Conservation (phyloP, 2,888 invertebrate species). For the Acanthococcus lagerstroemiae region DNA sequence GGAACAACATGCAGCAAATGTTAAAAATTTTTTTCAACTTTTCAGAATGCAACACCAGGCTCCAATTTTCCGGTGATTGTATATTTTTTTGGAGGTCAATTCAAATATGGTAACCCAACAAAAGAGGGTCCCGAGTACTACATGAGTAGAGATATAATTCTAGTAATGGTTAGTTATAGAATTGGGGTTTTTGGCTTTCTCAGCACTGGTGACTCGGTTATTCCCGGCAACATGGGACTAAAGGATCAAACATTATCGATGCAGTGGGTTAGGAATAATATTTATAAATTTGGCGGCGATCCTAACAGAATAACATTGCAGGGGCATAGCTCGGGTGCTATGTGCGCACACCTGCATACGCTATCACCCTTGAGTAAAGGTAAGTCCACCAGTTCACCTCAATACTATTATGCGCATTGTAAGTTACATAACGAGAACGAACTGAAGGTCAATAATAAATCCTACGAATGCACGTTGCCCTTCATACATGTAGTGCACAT, state of each 20-base stretch:
- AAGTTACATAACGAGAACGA: no score
- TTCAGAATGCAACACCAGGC: constrained; percentile 2
- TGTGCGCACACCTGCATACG: constrained; percentile 30
- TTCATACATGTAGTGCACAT: no score
- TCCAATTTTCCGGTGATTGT: constrained; percentile 43
- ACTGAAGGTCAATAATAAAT: no score
- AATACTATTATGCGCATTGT: no score
- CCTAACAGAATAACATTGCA: constrained; percentile 25
- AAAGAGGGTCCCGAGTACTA: constrained; percentile 33
- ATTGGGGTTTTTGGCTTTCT: constrained; percentile 33
- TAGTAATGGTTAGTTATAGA: constrained; percentile 35
- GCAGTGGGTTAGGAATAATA: constrained; percentile 26
- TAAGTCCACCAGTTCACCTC: no score
- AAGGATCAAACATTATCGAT: constrained; percentile 26
- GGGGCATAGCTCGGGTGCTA: constrained; percentile 31
- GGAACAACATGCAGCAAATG: no score
- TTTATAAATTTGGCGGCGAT: constrained; percentile 32
- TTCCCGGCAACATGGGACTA: constrained; percentile 31
- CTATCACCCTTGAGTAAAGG: constrained; percentile 33
- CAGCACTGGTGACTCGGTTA: constrained; percentile 21
- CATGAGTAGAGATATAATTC: constrained; percentile 33
- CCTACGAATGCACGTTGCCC: no score
- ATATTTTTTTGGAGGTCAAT: constrained; percentile 47
- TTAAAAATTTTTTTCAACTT: no score
- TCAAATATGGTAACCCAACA: constrained; percentile 36